A percentile compares a stretch with the other conserved stretches of the same genome.
These are phyloP conservation scores for Troides oblongomaculatus DNA, from an alignment of 2,888 invertebrate species.

Conservation along the genomic window DNA sequence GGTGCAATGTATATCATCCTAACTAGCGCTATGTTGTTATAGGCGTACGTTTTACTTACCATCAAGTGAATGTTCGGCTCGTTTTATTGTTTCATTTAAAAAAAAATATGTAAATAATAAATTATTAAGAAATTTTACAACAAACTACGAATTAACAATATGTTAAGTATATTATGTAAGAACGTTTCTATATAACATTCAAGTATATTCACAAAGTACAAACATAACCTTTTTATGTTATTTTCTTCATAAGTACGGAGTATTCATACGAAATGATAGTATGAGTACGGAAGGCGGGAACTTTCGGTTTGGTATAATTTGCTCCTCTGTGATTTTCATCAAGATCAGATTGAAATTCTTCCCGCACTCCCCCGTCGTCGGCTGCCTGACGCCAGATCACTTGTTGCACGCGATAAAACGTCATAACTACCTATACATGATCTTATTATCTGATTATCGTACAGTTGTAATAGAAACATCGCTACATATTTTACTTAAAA, in stretches of 20 bases:
- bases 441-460: conserved; percentile 55
- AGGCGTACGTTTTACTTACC: too few relatives aligned
- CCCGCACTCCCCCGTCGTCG: conserved; percentile 58
- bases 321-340: conserved; percentile 69
- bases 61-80: too few relatives aligned
- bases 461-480: not conserved
- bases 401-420: conserved; percentile 69
- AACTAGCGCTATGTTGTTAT: too few relatives aligned
- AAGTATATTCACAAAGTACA: too few relatives aligned
- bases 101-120: too few relatives aligned
- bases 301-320: conserved; percentile 61
- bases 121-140: too few relatives aligned
- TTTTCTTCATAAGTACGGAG: not conserved
- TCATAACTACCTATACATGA: conserved; percentile 71
- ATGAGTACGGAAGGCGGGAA: conserved; percentile 35
- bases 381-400: conserved; percentile 63
- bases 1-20: too few relatives aligned
- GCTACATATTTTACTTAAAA: not conserved
- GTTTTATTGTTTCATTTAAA: too few relatives aligned
- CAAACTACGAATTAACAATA: too few relatives aligned
- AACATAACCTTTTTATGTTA: too few relatives aligned
- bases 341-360: conserved; percentile 76
- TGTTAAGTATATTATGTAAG: too few relatives aligned
- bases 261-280: conserved; percentile 5
- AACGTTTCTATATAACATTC: too few relatives aligned